Base-by-base conservation (phyloP, 2,888 invertebrate species). In the Cephonodes hylas region DNA sequence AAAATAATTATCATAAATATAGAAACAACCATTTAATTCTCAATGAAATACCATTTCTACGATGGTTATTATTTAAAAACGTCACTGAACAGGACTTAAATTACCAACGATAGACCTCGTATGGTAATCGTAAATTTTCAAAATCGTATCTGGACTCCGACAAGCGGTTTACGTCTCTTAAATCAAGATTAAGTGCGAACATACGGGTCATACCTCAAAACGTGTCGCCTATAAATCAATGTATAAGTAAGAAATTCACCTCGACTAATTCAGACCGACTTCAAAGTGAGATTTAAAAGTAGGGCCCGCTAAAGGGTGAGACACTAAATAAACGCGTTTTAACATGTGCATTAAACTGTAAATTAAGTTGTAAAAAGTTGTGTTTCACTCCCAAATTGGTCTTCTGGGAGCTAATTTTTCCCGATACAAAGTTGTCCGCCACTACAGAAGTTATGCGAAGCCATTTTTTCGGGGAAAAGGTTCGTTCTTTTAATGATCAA, bases 121-220 rank as follows among this genome's bases (percentile, higher is more conserved):
- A 80, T 80, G 81, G 81, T 71, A 76, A 80, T 78, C 81, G 82
- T 90, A 86, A 88, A 86, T 88, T 83, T 73, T 76, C 78, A 80
- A 84, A 84, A 83, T 79, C 83, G 76, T 81, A 78, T 79, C 79
- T 81, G 71, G 70, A 70, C 67, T 78, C 73, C 71, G 83, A 82
- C 87, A 84, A 82, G 77, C 79, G 78, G 80, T 80, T 80, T 80
- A 82, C 73, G 86, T 82, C 85, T 72, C 80, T 79, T 89, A 87
- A 90, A 89, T 91, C 89, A 90, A 88, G 91, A 90, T 88, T 84
- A 84, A 90, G 83, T 84, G 76, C 79, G 61, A 78, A 67, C 84
- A 86, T 81, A 86, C 83, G 83, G 81, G 82, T 83, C 79, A 80
- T 88, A 82, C 84, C 81, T 89, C 87, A 89, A 85, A 86, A 84